These are phyloP conservation scores for Orthonyx spaldingii DNA, from an alignment of 2,113 vertebrate genomes.

Conservation along the genomic window DNA sequence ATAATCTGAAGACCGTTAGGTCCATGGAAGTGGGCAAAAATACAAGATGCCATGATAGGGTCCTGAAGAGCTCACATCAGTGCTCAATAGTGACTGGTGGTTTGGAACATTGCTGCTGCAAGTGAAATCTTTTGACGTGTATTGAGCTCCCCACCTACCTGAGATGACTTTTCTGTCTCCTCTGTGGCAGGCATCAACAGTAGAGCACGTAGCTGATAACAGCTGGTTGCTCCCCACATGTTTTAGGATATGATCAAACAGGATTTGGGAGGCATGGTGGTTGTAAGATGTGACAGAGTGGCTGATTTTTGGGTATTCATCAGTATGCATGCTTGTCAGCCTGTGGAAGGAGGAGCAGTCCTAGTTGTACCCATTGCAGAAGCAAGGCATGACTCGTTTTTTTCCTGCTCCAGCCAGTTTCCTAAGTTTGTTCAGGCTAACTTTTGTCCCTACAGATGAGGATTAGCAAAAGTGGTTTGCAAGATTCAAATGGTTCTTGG, in stretches of 20 bases:
- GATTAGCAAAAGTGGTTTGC: neutral
- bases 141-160: neutral
- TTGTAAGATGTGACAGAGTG: neutral
- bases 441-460: neutral
- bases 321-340: neutral
- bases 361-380: neutral
- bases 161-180: neutral
- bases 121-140: neutral
- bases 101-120: neutral
- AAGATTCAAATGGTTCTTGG: neutral
- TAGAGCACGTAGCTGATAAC: neutral
- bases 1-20: neutral
- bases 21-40: neutral
- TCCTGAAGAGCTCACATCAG: neutral
- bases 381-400: neutral
- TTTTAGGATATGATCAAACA: neutral
- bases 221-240: neutral
- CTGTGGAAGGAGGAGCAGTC: neutral
- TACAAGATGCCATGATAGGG: neutral
- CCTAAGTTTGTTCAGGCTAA: neutral
- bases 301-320: neutral
- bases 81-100: neutral
- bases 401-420: neutral
- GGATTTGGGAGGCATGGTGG: neutral
- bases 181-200: neutral